A percentile compares a stretch with the other conserved stretches of the same genome.
phyloP scores from a whole-genome alignment of 2,888 invertebrate genomes.

The Meteorus colon region DNA sequence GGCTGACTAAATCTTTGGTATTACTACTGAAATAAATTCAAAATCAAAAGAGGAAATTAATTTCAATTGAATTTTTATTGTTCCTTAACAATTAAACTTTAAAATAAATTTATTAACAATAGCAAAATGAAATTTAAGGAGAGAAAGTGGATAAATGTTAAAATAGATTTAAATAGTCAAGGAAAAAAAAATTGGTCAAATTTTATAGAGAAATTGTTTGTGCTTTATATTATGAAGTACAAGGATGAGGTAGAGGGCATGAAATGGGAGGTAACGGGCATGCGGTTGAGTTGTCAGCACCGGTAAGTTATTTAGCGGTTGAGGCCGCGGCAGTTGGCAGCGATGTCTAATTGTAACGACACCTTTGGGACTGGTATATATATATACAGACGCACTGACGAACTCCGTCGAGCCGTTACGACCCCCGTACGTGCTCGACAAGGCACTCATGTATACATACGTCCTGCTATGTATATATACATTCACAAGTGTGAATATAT shows the following conservation, averaged over 20 bases:
- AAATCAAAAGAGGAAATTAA: too few species aligned
- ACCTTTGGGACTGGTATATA: constrained; percentile 66
- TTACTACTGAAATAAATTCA: too few species aligned
- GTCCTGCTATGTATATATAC: not conserved
- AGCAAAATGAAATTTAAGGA: too few species aligned
- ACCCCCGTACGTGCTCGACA: not conserved
- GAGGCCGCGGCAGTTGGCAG: constrained; percentile 68
- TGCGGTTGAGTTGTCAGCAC: constrained; percentile 71
- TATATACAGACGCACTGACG: constrained; percentile 56
- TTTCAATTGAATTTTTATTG: too few species aligned
- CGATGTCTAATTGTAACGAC: constrained; percentile 72
- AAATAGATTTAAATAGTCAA: not conserved
- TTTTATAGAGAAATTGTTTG: not conserved
- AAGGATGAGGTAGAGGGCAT: not conserved
- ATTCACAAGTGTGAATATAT: not conserved
- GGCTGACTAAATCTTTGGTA: too few species aligned
- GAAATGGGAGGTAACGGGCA: constrained; percentile 54
- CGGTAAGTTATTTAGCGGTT: constrained; percentile 71
- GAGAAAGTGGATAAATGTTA: too few species aligned
- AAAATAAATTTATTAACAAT: too few species aligned
- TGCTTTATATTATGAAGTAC: too few species aligned
- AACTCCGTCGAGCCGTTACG: constrained; percentile 44
- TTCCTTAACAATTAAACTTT: too few species aligned
- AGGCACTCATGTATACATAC: constrained; percentile 45
- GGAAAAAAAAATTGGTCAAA: not conserved